Conservation (phyloP, 2,797 vertebrate species). For the Gadopsis bispinosus region DNA sequence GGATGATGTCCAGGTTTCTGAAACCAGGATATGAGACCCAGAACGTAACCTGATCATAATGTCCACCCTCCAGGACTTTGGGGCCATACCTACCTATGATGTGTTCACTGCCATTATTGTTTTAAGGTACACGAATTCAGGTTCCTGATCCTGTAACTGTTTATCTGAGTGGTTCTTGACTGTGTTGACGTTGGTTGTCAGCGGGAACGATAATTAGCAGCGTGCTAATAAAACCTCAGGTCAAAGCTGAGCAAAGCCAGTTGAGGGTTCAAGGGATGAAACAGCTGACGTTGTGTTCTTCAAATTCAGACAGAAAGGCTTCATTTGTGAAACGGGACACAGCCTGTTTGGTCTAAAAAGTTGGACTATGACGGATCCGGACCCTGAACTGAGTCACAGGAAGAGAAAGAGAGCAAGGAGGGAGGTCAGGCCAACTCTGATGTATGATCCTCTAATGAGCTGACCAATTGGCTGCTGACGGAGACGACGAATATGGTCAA, state of each 20-base stretch:
- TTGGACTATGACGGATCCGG: not conserved
- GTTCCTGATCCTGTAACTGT: not conserved
- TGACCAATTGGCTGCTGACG: constrained; percentile 81
- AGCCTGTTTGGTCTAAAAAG: not conserved
- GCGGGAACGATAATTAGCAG: not conserved
- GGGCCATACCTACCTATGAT: too few species aligned
- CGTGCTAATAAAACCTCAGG: not conserved
- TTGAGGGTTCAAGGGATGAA: not conserved
- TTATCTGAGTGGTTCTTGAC: not conserved
- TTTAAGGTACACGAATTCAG: too few species aligned
- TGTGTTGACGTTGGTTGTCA: not conserved
- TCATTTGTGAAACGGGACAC: not conserved
- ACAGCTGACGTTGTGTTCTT: not conserved
- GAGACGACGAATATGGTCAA: constrained; percentile 77
- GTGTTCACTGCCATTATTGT: too few species aligned
- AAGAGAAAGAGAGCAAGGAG: constrained; percentile 26
- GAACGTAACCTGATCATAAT: too few species aligned
- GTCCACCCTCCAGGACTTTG: too few species aligned
- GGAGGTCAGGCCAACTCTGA: constrained; percentile 68
- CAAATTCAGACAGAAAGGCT: not conserved
- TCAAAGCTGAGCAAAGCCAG: not conserved
- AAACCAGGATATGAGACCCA: too few species aligned
- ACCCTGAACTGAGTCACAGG: constrained; percentile 1
- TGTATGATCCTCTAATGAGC: constrained; percentile 80
- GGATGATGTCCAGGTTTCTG: too few species aligned